Conservation (phyloP, 2,797 vertebrate species). For the Sebastes matsubarae region DNA sequence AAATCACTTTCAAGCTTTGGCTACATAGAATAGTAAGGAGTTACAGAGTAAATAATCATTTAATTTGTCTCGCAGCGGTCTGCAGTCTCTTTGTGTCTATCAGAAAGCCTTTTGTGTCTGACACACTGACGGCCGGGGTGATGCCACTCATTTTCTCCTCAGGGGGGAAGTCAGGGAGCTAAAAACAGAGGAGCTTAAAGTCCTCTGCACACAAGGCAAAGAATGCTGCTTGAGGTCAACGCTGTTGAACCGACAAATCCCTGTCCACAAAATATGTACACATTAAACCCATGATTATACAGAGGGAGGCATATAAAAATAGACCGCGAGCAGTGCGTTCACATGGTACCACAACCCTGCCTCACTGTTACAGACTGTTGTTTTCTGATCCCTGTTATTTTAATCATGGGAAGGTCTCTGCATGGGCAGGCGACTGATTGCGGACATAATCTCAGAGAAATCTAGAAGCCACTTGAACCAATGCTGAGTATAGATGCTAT, state of each 20-base stretch:
- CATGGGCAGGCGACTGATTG: background rate
- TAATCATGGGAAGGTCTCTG: background rate
- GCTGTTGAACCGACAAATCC: slow-evolving; percentile 56
- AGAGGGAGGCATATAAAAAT: slow-evolving; percentile 42
- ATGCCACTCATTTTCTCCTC: slow-evolving; percentile 34
- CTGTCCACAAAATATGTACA: slow-evolving; percentile 44
- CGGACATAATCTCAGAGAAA: slow-evolving; percentile 25
- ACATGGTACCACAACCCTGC: slow-evolving; percentile 2
- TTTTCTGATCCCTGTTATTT: slow-evolving; percentile 4
- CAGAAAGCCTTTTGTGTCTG: slow-evolving; percentile 1
- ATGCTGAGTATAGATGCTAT: slow-evolving; percentile 49
- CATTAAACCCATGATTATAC: slow-evolving; percentile 56
- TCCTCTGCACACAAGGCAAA: slow-evolving; percentile 33
- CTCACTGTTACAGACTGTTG: background rate
- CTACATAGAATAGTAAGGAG: background rate
- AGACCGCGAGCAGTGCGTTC: slow-evolving; percentile 17
- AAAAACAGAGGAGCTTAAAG: slow-evolving; percentile 53
- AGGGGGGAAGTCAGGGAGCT: slow-evolving; percentile 37
- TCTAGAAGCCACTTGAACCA: slow-evolving; percentile 28
- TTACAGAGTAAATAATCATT: background rate
- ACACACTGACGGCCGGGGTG: background rate
- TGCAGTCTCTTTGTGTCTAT: background rate
- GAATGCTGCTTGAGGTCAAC: slow-evolving; percentile 55
- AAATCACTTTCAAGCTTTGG: background rate
- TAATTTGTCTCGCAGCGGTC: background rate